phyloP scores from a whole-genome alignment of 2,888 invertebrate species.

The Terebella lapidaria region DNA sequence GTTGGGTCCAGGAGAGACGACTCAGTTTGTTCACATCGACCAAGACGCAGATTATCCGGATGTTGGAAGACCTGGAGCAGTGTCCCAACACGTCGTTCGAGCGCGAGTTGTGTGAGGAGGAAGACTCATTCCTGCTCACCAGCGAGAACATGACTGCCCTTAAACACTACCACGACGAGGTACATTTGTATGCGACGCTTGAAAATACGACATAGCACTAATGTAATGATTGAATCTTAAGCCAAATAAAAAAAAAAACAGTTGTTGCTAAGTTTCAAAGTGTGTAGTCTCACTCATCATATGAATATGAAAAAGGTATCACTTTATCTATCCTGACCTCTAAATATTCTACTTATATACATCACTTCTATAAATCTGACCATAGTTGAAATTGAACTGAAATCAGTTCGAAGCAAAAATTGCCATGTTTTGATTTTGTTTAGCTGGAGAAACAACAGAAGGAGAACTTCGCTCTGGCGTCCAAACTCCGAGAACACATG shows the following conservation, averaged over 20 bases:
- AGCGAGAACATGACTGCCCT: conserved; percentile 45
- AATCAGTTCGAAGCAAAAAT: too few relatives aligned
- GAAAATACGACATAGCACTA: background rate
- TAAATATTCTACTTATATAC: too few relatives aligned
- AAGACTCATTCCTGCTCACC: conserved; percentile 42
- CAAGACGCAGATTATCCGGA: conserved; percentile 36
- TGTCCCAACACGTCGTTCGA: conserved; percentile 49
- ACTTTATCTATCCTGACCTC: too few relatives aligned
- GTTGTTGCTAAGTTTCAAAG: background rate
- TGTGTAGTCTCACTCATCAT: background rate
- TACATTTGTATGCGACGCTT: too few relatives aligned
- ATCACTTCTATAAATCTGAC: too few relatives aligned
- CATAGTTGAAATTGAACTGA: too few relatives aligned
- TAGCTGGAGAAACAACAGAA: conserved; percentile 38
- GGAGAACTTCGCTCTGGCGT: conserved; percentile 26
- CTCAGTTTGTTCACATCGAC: conserved; percentile 47
- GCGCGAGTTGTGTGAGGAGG: conserved; percentile 44
- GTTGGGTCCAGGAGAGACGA: conserved; percentile 43
- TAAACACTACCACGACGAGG: conserved; percentile 37
- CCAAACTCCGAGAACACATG: conserved; percentile 62
- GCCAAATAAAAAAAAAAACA: too few relatives aligned
- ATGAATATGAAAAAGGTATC: too few relatives aligned
- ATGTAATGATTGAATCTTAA: background rate
- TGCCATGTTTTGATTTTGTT: conserved; percentile 7
- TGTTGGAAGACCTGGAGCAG: conserved; percentile 46